These are phyloP conservation scores for Thryonomys swinderianus DNA, from an alignment of 2,113 vertebrate species.

Conservation along the genomic window DNA sequence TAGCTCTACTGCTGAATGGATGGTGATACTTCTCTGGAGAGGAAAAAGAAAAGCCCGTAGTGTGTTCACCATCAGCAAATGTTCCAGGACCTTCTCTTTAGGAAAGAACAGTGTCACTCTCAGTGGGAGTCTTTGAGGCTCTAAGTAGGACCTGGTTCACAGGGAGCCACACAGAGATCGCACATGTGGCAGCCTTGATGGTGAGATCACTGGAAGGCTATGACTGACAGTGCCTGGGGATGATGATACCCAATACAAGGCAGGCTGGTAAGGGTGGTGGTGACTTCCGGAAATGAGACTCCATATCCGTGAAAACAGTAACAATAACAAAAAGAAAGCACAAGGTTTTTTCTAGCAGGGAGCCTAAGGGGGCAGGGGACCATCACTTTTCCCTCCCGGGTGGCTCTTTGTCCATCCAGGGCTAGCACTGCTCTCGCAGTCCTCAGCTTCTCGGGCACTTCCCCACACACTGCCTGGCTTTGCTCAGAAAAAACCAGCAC, in stretches of 20 bases:
- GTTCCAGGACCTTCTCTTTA: too few species aligned
- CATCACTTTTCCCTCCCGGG: too few species aligned
- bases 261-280: background rate
- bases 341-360: background rate
- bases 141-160: background rate
- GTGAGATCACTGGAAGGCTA: background rate
- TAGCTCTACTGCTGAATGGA: background rate
- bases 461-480: background rate
- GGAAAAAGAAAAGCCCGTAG: background rate
- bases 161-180: background rate
- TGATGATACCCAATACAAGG: background rate
- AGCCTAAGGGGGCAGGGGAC: too few species aligned
- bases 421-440: rapidly evolving
- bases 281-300: background rate
- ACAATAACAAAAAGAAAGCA: background rate
- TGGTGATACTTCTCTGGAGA: background rate
- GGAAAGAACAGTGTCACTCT: background rate
- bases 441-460: rapidly evolving
- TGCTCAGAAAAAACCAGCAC: background rate
- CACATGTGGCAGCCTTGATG: rapidly evolving
- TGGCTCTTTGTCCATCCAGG: background rate
- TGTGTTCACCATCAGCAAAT: background rate
- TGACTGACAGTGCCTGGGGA: rapidly evolving
- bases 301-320: background rate
- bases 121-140: rapidly evolving